A percentile compares a stretch with the other conserved stretches of the same genome.
Evolutionary conservation across 2,113 vertebrate genomes (phyloP).

Genomic region (Ictalurus furcatus): DNA sequence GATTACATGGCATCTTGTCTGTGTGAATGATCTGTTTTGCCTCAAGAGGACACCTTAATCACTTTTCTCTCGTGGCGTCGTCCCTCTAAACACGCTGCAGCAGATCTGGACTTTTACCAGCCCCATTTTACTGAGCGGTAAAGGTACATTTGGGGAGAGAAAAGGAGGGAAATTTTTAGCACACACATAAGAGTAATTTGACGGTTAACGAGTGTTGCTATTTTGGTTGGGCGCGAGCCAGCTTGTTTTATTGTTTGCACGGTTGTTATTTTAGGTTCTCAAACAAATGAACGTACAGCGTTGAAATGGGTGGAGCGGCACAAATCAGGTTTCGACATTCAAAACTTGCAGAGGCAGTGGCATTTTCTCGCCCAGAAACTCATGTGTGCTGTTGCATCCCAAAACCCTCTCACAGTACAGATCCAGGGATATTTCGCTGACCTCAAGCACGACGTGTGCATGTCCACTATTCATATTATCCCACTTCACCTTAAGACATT

Average conservation of each 20-base stretch:
- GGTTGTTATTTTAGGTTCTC: not conserved
- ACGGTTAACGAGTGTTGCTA: conserved; percentile 20
- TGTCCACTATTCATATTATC: not conserved
- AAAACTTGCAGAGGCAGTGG: not conserved
- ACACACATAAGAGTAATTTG: conserved; percentile 18
- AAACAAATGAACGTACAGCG: not conserved
- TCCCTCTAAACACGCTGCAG: conserved; percentile 73
- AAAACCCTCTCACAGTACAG: not conserved
- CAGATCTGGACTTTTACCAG: conserved; percentile 73
- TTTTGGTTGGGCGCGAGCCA: conserved; percentile 13
- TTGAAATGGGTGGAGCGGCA: conserved; percentile 1
- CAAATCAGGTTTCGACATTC: conserved; percentile 5
- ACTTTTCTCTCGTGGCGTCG: conserved; percentile 74
- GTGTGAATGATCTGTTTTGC: conserved; percentile 75
- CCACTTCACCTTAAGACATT: not conserved
- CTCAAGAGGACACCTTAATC: conserved; percentile 79
- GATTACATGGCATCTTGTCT: conserved; percentile 69
- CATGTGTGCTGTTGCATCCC: not conserved
- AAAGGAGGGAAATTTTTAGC: conserved; percentile 14
- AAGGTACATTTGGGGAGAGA: conserved; percentile 40
- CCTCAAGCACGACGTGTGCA: not conserved
- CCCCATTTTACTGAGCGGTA: conserved; percentile 72
- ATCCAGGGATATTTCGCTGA: conserved; percentile 9
- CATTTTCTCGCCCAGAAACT: not conserved
- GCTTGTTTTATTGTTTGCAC: not conserved